Conservation (phyloP, 2,888 invertebrate species). For the Thecocarcelia acutangulata region DNA sequence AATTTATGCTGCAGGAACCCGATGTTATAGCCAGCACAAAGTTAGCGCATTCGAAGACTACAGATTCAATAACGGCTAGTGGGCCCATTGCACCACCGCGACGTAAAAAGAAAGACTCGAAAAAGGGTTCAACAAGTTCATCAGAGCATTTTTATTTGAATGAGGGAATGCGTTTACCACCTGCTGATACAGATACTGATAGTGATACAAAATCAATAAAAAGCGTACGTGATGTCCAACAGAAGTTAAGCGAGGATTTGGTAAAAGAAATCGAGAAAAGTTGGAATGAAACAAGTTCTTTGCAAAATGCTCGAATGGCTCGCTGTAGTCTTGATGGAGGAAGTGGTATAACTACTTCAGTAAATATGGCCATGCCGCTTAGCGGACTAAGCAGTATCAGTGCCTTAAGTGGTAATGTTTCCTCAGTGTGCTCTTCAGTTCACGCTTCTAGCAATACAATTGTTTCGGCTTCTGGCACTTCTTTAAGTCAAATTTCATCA, state of each 20-base stretch:
- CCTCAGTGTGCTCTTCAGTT: constrained; percentile 54
- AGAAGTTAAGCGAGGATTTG: constrained; percentile 78
- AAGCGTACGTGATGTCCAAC: constrained; percentile 79
- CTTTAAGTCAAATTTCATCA: constrained; percentile 74
- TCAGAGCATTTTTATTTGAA: constrained; percentile 80
- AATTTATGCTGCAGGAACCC: constrained; percentile 85
- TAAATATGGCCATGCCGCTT: constrained; percentile 44
- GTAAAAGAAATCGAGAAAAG: constrained; percentile 90
- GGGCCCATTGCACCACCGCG: constrained; percentile 90
- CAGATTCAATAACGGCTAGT: constrained; percentile 80
- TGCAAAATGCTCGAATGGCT: constrained; percentile 56
- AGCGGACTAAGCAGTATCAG: constrained; percentile 55
- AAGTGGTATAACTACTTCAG: constrained; percentile 59
- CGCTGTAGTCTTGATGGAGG: constrained; percentile 63
- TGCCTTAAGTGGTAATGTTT: constrained; percentile 72
- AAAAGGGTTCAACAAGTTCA: constrained; percentile 80
- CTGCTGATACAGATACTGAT: constrained; percentile 77
- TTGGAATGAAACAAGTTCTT: constrained; percentile 82
- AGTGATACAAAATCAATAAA: constrained; percentile 79
- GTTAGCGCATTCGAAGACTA: constrained; percentile 82
- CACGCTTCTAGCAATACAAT: constrained; percentile 76
- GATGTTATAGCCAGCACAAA: constrained; percentile 97
- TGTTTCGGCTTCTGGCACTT: constrained; percentile 73
- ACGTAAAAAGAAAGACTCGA: constrained; percentile 85
- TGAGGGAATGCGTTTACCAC: constrained; percentile 77